phyloP scores from a whole-genome alignment of 2,113 vertebrate species.

The Nothobranchius furzeri region DNA sequence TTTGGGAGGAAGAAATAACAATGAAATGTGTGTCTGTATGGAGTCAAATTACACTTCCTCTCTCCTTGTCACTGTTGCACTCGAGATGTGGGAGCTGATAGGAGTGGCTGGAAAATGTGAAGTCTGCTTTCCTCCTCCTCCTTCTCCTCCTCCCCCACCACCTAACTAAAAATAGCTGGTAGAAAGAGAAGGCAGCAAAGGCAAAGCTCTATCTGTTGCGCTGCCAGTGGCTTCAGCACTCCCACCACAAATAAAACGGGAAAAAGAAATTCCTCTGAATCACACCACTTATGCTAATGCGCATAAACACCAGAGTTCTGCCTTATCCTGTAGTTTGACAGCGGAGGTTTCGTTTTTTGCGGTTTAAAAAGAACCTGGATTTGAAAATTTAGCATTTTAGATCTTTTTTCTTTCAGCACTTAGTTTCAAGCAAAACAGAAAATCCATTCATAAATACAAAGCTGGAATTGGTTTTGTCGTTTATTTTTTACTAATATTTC shows the following conservation, averaged over 20 bases:
- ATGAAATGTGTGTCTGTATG: constrained; percentile 42
- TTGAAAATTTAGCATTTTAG: neutral
- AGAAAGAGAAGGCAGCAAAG: constrained; percentile 68
- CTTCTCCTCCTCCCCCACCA: constrained; percentile 66
- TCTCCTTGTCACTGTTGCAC: constrained; percentile 70
- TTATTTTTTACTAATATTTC: neutral
- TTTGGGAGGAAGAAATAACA: constrained; percentile 53
- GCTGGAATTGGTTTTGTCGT: too few species aligned
- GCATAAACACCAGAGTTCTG: constrained; percentile 11
- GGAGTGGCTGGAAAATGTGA: constrained; percentile 79
- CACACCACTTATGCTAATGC: constrained; percentile 42
- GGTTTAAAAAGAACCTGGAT: neutral
- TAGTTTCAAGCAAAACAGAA: neutral
- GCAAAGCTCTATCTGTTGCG: constrained; percentile 62
- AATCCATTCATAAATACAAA: neutral
- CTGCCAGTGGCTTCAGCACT: constrained; percentile 68
- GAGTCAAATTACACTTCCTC: constrained; percentile 74
- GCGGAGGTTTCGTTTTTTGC: neutral
- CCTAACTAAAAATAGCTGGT: constrained; percentile 79
- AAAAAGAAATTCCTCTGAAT: constrained; percentile 45
- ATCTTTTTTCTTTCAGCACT: neutral
- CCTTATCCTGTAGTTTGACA: constrained; percentile 1
- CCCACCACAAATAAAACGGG: constrained; percentile 49
- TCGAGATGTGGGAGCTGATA: constrained; percentile 74
- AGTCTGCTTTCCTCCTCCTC: constrained; percentile 70